Conservation (phyloP, 2,888 invertebrate genomes). For the Anarsia innoxiella region DNA sequence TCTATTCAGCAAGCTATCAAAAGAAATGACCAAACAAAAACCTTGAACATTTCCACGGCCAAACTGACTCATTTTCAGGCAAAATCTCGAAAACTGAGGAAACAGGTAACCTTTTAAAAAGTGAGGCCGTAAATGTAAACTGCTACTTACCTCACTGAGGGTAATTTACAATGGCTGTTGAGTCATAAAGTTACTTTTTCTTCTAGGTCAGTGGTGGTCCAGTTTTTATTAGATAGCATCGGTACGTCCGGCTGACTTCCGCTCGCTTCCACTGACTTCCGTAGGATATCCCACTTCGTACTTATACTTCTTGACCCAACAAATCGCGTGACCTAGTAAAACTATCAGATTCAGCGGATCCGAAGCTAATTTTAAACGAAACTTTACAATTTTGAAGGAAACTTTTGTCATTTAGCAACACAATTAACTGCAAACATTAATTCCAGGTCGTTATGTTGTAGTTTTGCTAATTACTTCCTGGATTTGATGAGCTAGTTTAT, state of each 20-base stretch:
- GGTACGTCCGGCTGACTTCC: constrained; percentile 33
- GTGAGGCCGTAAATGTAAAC: no score
- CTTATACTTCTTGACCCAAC: not conserved
- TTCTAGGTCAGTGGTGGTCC: constrained; percentile 18
- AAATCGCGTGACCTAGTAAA: constrained; percentile 26
- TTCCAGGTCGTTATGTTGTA: constrained; percentile 3
- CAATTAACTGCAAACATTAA: constrained; percentile 37
- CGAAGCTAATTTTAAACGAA: constrained; percentile 41
- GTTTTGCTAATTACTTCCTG: constrained; percentile 6
- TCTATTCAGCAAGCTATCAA: no score
- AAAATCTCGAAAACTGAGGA: no score
- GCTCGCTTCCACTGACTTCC: constrained; percentile 41
- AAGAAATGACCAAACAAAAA: no score
- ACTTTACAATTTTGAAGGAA: constrained; percentile 37
- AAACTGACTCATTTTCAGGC: no score
- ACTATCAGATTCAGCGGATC: constrained; percentile 34
- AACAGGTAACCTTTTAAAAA: no score
- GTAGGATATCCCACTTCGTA: constrained; percentile 22
- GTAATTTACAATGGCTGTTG: no score
- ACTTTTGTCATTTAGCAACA: constrained; percentile 50
- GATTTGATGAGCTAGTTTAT: not conserved
- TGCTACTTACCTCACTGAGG: no score
- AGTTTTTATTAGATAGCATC: constrained; percentile 40
- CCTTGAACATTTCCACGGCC: no score
- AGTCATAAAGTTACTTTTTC: not conserved